A percentile compares a stretch with the other conserved stretches of the same genome.
Conservation (phyloP, 2,797 vertebrate species). For the Pyrocephalus nanus region DNA sequence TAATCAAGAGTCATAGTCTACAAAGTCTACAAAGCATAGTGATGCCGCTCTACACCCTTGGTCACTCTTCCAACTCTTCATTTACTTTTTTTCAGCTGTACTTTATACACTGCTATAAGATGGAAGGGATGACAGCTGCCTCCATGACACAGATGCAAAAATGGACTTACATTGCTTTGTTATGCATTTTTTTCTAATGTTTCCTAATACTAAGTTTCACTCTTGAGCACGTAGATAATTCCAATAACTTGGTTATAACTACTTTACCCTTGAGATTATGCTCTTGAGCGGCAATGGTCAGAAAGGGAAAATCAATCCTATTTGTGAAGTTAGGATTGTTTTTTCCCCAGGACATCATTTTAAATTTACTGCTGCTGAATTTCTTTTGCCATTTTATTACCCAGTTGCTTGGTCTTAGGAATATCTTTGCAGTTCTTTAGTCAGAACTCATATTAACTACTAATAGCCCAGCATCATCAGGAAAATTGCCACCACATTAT, state of each 20-base stretch:
- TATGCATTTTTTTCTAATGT: neutral
- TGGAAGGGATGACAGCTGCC: neutral
- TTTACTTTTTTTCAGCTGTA: neutral
- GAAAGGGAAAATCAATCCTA: neutral
- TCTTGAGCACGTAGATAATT: neutral
- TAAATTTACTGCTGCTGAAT: neutral
- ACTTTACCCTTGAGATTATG: neutral
- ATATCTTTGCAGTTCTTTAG: neutral
- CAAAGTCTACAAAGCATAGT: neutral
- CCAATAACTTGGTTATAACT: neutral
- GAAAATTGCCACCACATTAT: neutral
- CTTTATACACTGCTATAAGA: neutral
- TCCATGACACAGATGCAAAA: neutral
- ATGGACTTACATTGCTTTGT: neutral
- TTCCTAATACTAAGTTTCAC: neutral
- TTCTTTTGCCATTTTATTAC: conserved; percentile 8
- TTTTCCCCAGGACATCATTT: neutral
- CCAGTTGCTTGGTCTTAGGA: neutral
- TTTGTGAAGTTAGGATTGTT: neutral
- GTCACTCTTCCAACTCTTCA: neutral
- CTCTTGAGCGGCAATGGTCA: neutral
- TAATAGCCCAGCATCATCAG: neutral
- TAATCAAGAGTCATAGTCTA: neutral
- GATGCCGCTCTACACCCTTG: neutral
- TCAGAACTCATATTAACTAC: neutral